Conservation (phyloP, 2,797 vertebrate species). For the Chrosomus eos region DNA sequence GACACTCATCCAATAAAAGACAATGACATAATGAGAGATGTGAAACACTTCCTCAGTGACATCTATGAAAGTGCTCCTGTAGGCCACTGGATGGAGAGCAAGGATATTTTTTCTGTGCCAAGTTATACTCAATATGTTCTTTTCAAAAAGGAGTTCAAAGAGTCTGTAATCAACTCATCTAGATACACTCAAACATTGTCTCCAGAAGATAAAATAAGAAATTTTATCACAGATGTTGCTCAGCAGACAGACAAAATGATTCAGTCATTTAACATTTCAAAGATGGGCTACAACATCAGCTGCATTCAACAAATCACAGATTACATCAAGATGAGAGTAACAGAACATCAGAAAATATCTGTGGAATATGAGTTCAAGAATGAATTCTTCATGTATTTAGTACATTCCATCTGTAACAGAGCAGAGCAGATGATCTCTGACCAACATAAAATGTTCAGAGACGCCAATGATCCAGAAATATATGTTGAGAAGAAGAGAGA, state of each 20-base stretch:
- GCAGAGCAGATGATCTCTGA: constrained; percentile 53
- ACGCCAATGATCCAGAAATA: constrained; percentile 59
- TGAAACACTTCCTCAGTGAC: background rate
- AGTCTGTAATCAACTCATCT: background rate
- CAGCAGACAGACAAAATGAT: background rate
- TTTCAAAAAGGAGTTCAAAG: background rate
- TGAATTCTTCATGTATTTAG: constrained; percentile 48
- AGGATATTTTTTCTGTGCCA: background rate
- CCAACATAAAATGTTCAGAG: constrained; percentile 55
- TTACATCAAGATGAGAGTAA: background rate
- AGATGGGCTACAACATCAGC: constrained; percentile 1
- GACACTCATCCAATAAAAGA: background rate
- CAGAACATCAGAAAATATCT: background rate
- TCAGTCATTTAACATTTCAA: background rate
- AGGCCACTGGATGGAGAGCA: background rate
- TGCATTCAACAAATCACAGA: background rate
- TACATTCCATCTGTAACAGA: background rate
- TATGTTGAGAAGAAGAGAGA: constrained; percentile 57
- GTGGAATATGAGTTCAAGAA: constrained; percentile 38
- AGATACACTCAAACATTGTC: constrained; percentile 49
- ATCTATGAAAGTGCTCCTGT: background rate
- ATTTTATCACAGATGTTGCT: background rate
- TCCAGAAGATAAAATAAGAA: constrained; percentile 3
- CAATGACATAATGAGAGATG: constrained; percentile 4
- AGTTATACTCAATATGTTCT: background rate